Conservation (phyloP, 2,888 invertebrate genomes). For the Gymnosoma rotundatum region DNA sequence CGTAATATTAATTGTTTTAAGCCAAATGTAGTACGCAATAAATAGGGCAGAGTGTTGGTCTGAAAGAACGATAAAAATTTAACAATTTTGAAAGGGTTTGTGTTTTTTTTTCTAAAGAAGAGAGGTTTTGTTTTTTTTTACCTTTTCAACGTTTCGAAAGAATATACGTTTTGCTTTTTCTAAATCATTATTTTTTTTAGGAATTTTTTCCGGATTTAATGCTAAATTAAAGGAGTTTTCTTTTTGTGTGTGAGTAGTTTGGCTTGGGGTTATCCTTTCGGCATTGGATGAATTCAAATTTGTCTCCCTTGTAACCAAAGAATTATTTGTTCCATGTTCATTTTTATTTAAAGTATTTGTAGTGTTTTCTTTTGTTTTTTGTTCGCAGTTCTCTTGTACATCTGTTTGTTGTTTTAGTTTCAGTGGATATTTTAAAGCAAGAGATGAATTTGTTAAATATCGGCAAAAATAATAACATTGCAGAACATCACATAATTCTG, state of each 20-base stretch:
- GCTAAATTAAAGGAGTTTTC: not conserved
- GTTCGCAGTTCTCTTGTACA: not conserved
- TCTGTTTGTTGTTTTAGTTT: not conserved
- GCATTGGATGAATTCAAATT: not conserved
- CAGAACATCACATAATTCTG: slow-evolving; percentile 17
- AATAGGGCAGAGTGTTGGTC: slow-evolving; percentile 48
- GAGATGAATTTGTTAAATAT: slow-evolving; percentile 22
- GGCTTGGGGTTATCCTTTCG: no score
- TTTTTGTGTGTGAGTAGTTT: not conserved
- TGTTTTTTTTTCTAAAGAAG: not conserved
- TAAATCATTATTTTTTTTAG: not conserved
- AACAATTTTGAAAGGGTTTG: not conserved
- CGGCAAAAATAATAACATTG: slow-evolving; percentile 33
- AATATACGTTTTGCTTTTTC: slow-evolving; percentile 61
- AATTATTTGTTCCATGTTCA: not conserved
- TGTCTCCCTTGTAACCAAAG: not conserved
- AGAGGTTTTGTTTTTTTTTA: slow-evolving; percentile 1
- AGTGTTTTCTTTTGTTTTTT: not conserved
- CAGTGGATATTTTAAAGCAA: slow-evolving; percentile 45
- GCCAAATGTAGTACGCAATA: slow-evolving; percentile 53
- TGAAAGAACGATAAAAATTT: slow-evolving; percentile 12
- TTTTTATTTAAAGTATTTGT: not conserved
- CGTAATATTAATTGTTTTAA: slow-evolving; percentile 58
- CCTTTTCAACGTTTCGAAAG: slow-evolving; percentile 45
- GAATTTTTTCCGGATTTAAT: not conserved